phyloP scores from a whole-genome alignment of 2,888 invertebrate genomes.

The Drosophila prostipennis region DNA sequence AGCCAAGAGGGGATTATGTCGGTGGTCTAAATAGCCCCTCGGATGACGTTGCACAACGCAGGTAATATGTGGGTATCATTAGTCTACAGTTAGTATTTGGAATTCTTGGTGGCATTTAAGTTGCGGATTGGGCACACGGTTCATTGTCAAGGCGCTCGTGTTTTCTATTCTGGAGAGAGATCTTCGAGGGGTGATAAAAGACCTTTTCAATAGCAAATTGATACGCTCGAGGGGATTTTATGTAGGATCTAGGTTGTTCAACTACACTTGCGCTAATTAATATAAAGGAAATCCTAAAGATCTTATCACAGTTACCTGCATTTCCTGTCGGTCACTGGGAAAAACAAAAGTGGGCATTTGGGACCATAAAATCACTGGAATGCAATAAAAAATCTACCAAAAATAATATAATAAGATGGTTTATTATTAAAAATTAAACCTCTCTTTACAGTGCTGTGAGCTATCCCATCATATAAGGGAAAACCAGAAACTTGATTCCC shows the following conservation, averaged over 20 bases:
- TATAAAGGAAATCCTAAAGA: conserved; percentile 33
- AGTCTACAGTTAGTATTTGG: conserved; percentile 35
- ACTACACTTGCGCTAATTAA: conserved; percentile 40
- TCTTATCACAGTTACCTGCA: conserved; percentile 56
- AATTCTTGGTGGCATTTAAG: conserved; percentile 10
- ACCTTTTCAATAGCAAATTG: conserved; percentile 25
- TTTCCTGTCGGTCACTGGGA: conserved; percentile 34
- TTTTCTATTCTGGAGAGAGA: conserved; percentile 15
- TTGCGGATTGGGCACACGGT: conserved; percentile 29
- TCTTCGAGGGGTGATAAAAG: conserved; percentile 13
- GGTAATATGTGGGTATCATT: conserved; percentile 29
- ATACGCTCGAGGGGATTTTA: conserved; percentile 32
- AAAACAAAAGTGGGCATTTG: too few species aligned
- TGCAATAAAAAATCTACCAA: too few species aligned
- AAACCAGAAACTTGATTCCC: neutral
- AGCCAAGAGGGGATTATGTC: conserved; percentile 51
- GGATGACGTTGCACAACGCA: conserved; percentile 53
- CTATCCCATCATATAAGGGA: neutral
- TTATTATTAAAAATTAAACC: too few species aligned
- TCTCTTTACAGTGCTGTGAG: too few species aligned
- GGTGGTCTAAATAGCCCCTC: conserved; percentile 42
- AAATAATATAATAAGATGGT: too few species aligned
- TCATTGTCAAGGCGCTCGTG: conserved; percentile 29
- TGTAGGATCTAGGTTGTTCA: conserved; percentile 9
- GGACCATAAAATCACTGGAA: too few species aligned